Conservation (phyloP, 2,888 invertebrate species). For the Metacarcinus magister region DNA sequence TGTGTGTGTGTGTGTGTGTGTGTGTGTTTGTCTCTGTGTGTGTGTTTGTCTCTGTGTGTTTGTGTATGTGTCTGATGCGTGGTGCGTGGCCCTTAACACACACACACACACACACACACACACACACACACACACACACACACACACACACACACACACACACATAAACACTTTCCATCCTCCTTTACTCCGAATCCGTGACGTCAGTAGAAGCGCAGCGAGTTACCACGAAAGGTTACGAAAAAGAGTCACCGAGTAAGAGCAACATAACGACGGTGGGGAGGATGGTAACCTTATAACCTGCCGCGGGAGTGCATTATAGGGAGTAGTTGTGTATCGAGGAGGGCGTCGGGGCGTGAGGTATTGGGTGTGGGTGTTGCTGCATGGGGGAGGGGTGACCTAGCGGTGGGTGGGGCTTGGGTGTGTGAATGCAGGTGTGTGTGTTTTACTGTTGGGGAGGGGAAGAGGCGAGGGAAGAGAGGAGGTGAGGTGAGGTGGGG, state of each 20-base stretch:
- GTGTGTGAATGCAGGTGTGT: neutral
- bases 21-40: neutral
- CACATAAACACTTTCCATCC: neutral
- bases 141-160: neutral
- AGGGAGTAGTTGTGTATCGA: neutral
- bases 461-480: neutral
- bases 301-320: neutral
- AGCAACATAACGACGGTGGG: neutral
- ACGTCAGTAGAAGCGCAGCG: neutral
- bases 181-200: neutral
- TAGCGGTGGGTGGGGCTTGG: neutral
- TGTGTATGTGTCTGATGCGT: no score
- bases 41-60: no score
- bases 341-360: neutral
- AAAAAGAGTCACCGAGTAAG: neutral
- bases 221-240: neutral
- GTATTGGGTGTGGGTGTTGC: neutral
- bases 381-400: neutral
- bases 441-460: neutral
- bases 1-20: neutral
- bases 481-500: neutral
- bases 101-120: constrained; percentile 26
- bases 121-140: neutral
- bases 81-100: no score
- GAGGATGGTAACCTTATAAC: neutral